Evolutionary conservation across 2,888 invertebrate genomes (phyloP).

Genomic region (Lingula anatina): DNA sequence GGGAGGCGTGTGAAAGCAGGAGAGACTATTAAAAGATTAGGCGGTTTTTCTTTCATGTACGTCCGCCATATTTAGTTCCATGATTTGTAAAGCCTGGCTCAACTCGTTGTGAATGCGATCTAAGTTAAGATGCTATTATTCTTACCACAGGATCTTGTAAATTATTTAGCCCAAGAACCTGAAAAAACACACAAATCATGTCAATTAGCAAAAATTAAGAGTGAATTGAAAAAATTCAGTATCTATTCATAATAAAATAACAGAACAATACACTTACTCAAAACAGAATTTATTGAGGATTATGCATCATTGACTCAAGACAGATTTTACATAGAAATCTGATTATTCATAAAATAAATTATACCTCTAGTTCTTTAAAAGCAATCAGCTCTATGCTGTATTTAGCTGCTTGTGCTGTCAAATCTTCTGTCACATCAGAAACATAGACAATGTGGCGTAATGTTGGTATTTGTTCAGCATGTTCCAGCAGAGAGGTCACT

Average conservation of each 20-base stretch:
- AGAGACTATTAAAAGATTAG: too few species aligned
- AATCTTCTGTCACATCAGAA: constrained; percentile 73
- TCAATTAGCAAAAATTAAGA: not conserved
- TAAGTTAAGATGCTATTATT: not conserved
- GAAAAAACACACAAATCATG: constrained; percentile 8
- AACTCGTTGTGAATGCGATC: too few species aligned
- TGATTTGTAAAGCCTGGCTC: too few species aligned
- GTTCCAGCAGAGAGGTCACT: constrained; percentile 78
- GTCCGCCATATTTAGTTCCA: too few species aligned
- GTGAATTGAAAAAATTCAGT: not conserved
- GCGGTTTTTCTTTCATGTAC: too few species aligned
- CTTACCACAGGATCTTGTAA: constrained; percentile 22
- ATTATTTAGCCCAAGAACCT: constrained; percentile 27
- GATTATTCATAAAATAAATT: too few species aligned
- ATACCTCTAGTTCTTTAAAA: constrained; percentile 82
- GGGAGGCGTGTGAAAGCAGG: too few species aligned
- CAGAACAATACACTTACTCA: too few species aligned
- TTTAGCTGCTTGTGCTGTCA: constrained; percentile 74
- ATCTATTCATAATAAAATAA: too few species aligned
- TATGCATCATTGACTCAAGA: too few species aligned
- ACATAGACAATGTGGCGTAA: constrained; percentile 77
- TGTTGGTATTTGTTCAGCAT: constrained; percentile 66
- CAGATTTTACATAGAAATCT: too few species aligned
- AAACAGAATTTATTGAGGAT: too few species aligned
- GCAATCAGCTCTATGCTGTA: constrained; percentile 75